Base-by-base conservation (phyloP, 2,113 vertebrate species). In the Bothrops jararaca region DNA sequence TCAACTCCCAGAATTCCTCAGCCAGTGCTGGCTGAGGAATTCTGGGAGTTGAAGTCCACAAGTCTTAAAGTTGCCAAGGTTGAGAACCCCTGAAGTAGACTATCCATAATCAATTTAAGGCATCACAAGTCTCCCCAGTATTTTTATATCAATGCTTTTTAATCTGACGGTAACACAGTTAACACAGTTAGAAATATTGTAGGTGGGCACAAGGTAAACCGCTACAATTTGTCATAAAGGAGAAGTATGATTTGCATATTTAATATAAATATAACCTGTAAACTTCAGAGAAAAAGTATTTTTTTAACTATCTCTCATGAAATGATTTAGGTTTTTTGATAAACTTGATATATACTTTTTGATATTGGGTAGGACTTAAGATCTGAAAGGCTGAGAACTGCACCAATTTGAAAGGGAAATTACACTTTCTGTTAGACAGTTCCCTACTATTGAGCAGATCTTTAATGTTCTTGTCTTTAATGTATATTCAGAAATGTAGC, bases 391-490 rank as follows among this genome's bases (percentile, higher is more conserved):
- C 34, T 39, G 69, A 80, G 69, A 80, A 80, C 18, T 42, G 3
- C 34, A 80, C 39, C 34, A 80, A 54, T 29, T 24, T 64, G 50
- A 90, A 89, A 80, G 48, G 42, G 10, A 20, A 90, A 90, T 86
- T 90, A 39, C 12, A 60, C 60, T 95, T 94, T 90, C 93, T 95
- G 91, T 23, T 53, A 91, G 95, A 95, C 95, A 93, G 95, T 97
- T 96, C 95, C 95, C 95, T 91, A 94, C 54, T 50, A 86, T 69
- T 95, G 87, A 91, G 91, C 94, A 94, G 24, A 93, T 22, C 94
- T 91, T 92, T 91, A 91, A 91, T 94, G 52, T 91, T 88, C 90
- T 95, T 96, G 8, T 0, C 94, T 96, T 92, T 96, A 92, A 95
- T 94, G 93, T 92, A 95, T 94, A 95, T 86, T 53, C 95, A 92